Base-by-base conservation (phyloP, 2,797 vertebrate genomes). In the Crossoptilon crossoptilon region DNA sequence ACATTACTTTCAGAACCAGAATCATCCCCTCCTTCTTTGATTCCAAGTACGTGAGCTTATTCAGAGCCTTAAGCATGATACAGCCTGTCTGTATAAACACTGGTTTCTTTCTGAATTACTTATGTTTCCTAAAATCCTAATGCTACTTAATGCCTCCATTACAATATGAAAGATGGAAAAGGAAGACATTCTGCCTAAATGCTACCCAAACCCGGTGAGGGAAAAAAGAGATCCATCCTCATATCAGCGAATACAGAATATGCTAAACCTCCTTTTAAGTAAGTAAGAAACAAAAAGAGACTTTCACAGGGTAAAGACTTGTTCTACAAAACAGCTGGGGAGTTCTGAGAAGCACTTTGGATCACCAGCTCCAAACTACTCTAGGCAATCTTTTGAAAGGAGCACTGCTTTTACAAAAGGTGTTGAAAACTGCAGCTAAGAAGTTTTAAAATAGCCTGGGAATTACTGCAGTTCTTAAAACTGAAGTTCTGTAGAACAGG, bases 121-220 rank as follows among this genome's bases (percentile, higher is more conserved):
- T 43, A 43, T 9, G n/a, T 69, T 87, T 76, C 90, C 78, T n/a
- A 53, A 49, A 85, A 80, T 84, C 59, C 86, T 84, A 75, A 88
- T 71, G 23, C 29, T 46, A 80, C 53, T 60, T 53, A 41, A 76
- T 43, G 22, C 9, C n/a, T 33, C 59, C 59, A 39, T 58, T 72
- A 58, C 84, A 77, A 86, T 6, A 39, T 0, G 13, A 56, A 60
- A 79, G 33, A 80, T 14, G 11, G 72, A 58, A 68, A 58, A n/a
- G 58, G 26, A 60, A 7, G 19, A 6, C 4, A 11, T 76, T 78
- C 67, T 71, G 39, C 2, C 46, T 2, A 77, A 90, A 51, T 6
- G 22, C 59, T 70, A 46, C 11, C 51, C n/a, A 80, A 9, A 23
- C 7, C 62, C 41, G 11, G 35, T 1, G 3, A 79, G 68, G 62